Evolutionary conservation across 2,888 invertebrate genomes (phyloP), one percentile per base, ranked within the genome.

Genomic region (Phymatocera aterrima): DNA sequence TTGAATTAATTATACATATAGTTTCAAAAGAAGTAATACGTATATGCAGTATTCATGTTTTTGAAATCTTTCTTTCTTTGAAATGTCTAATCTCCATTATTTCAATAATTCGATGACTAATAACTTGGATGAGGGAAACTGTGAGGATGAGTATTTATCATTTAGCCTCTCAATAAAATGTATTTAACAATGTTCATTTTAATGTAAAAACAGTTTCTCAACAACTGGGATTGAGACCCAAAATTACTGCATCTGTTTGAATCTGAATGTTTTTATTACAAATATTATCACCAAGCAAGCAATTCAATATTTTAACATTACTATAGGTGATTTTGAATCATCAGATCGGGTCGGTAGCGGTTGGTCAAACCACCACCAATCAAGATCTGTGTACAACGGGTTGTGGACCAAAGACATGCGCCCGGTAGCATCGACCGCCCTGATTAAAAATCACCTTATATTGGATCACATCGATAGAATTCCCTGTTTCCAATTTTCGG

Each of bases 21-120:
- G 28, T 28, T 57, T 57, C 24, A 57, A 57, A 57, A 4, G 21
- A 57, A 10, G 15, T 28, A 28, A 28, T 28, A 8, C 12, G n/a
- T 18, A 24, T 61, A 21, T 21, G 61, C 21, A 57, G 10, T 60
- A 34, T 77, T 12, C 24, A 60, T 43, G 18, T 31, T 24, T 61
- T 77, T 77, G 37, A 12, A 24, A 15, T 34, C 34, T 61, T n/a
- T 37, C 8, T n/a, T 37, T 8, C n/a, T 15, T n/a, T 1, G 1
- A 8, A 18, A 1, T 5, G 3, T n/a, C 2, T 6, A 43, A 43
- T 43, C 6, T 10, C 12, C 2, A 34, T n/a, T 61, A 34, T 74
- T 15, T 12, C 43, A 12, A 43, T 21, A 60, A 77, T 78, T 61
- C 72, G 61, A 61, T 72, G 70, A 77, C 77, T 77, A 77, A 70